Evolutionary conservation across 2,113 vertebrate genomes (phyloP).

Genomic region (Orcinus orca): DNA sequence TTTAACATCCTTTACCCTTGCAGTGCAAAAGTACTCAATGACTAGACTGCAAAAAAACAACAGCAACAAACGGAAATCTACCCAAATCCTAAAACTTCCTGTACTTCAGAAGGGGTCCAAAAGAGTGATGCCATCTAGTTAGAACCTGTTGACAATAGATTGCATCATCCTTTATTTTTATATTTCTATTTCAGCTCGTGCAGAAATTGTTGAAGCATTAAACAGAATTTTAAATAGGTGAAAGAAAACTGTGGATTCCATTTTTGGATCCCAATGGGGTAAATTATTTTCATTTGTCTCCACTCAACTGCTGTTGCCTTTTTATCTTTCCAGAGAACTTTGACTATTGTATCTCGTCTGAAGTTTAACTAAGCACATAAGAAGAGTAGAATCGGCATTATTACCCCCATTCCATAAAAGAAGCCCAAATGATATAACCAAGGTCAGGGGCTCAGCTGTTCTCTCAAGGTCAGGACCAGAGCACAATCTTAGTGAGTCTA

Average conservation of each 20-base stretch:
- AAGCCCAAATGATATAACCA: background rate
- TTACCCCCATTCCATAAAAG: background rate
- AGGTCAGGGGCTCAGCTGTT: background rate
- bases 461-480: background rate
- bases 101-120: background rate
- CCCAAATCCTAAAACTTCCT: background rate
- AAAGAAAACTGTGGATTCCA: constrained; percentile 20
- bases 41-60: background rate
- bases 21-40: background rate
- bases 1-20: background rate
- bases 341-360: background rate
- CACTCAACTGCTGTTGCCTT: background rate
- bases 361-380: background rate
- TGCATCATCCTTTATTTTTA: background rate
- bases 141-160: background rate
- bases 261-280: background rate
- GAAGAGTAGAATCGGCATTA: background rate
- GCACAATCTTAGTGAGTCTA: background rate
- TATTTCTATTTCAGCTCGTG: background rate
- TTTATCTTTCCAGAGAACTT: background rate
- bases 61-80: background rate
- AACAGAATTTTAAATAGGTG: constrained; percentile 8
- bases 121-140: background rate
- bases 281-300: background rate
- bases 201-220: constrained; percentile 6